A percentile compares a stretch with the other conserved stretches of the same genome.
Conservation (phyloP, 1,140 invertebrate genomes). For the Drosophila nasuta region DNA sequence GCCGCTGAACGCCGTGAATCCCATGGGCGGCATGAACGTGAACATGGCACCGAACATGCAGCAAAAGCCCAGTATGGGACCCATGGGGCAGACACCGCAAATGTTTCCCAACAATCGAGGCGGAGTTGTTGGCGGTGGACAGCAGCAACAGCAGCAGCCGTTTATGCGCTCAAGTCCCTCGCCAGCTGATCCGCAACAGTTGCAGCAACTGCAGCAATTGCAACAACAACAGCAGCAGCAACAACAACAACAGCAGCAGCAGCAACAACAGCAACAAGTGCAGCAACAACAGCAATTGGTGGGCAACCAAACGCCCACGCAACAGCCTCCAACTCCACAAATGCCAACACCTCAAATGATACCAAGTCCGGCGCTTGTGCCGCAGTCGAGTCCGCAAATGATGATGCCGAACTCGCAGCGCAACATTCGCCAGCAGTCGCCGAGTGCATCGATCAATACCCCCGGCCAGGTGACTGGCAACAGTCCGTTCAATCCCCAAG, state of each 20-base stretch:
- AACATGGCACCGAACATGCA: conserved; percentile 76
- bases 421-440: conserved; percentile 90
- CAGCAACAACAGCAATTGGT: conserved; percentile 60
- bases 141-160: conserved; percentile 72
- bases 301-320: conserved; percentile 85
- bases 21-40: conserved; percentile 75
- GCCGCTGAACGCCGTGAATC: conserved; percentile 70
- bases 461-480: conserved; percentile 90
- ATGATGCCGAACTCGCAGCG: conserved; percentile 85
- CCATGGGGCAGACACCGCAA: conserved; percentile 67
- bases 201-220: conserved; percentile 56
- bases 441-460: conserved; percentile 92
- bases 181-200: conserved; percentile 73
- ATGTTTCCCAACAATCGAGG: conserved; percentile 73
- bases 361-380: conserved; percentile 89
- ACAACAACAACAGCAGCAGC: conserved; percentile 57
- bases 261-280: conserved; percentile 43
- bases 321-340: conserved; percentile 63
- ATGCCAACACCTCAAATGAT: conserved; percentile 86
- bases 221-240: conserved; percentile 61
- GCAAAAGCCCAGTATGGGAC: conserved; percentile 67
- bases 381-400: conserved; percentile 89
- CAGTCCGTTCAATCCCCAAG: conserved; percentile 88
- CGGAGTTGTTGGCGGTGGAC: conserved; percentile 53
- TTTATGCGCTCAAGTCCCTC: conserved; percentile 87